Base-by-base conservation (phyloP, 2,888 invertebrate species). In the Tetanocera ferruginea region DNA sequence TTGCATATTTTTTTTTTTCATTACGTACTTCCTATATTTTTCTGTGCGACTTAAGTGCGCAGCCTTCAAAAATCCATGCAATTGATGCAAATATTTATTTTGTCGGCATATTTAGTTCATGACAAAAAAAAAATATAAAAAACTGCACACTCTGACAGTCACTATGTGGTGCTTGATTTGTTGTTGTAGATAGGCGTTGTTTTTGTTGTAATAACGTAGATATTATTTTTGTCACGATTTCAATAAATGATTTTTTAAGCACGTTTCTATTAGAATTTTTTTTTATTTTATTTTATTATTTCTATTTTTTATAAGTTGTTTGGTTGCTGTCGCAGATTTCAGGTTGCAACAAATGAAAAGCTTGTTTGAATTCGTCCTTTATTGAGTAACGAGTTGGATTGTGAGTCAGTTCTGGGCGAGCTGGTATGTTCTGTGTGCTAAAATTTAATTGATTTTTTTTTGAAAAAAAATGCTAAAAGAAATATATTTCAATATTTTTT, bases 171-270 rank as follows among this genome's bases (percentile, higher is more conserved):
- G 17, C 11, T 75, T 31, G 43, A 19, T 25, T 64, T 62, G 25
- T 62, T 74, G 25, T 37, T 62, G 62, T 62, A 55, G 31, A 52
- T 52, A 23, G 34, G 9, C n/a, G 31, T 14, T 51, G 75, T 55
- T 66, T 34, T 25, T 60, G 34, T 55, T 67, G 52, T 37, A 52
- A 28, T 55, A 37, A 23, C 23, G 62, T 74, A 28, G 67, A 60
- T 78, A 62, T 52, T 78, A 80, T 78, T 78, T 80, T 79, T 79
- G 74, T 77, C 80, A 77, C 79, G 79, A 77, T 51, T 72, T 76
- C 80, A 79, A 80, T 80, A 80, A 80, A 78, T 66, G 76, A 77
- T 77, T 78, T 77, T 76, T 73, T 77, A 78, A 80, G 80, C 77
- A 76, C 77, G 52, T 72, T 76, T 80, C 79, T 78, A 80, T 80